These are phyloP conservation scores for Troilus luridus DNA, from an alignment of 2,888 invertebrate species.

Conservation along the genomic window DNA sequence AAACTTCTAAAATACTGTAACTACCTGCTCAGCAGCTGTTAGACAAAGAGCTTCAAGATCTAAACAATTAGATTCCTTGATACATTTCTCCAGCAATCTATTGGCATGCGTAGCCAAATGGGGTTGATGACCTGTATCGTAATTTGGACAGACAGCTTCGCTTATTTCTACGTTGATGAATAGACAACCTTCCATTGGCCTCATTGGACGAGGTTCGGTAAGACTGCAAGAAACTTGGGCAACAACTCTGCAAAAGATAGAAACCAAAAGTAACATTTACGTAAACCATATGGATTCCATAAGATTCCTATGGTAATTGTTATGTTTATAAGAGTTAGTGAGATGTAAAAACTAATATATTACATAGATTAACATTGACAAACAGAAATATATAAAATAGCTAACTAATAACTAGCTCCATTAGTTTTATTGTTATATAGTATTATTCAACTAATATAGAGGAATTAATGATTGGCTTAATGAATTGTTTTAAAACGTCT, in stretches of 20 bases:
- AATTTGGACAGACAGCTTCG: conserved; percentile 88
- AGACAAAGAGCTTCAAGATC: conserved; percentile 97
- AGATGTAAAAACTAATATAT: neutral
- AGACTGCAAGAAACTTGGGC: conserved; percentile 93
- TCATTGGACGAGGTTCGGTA: conserved; percentile 84
- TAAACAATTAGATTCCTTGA: conserved; percentile 91
- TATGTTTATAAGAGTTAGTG: neutral
- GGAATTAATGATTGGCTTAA: too few species aligned
- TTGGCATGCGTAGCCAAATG: conserved; percentile 82
- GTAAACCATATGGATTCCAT: neutral
- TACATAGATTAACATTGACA: neutral
- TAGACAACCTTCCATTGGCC: conserved; percentile 91
- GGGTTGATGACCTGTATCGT: conserved; percentile 83
- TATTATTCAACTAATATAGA: too few species aligned
- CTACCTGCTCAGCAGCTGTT: conserved; percentile 89
- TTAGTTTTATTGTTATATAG: neutral
- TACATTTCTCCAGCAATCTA: conserved; percentile 87
- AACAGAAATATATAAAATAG: neutral
- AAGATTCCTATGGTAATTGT: neutral
- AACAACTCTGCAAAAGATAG: conserved; percentile 75
- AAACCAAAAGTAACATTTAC: neutral
- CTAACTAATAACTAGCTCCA: neutral
- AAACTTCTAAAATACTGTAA: neutral
- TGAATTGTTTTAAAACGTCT: too few species aligned
- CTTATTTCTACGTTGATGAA: conserved; percentile 89